Evolutionary conservation across 2,113 vertebrate genomes (phyloP).

Genomic region (Ciconia boyciana): DNA sequence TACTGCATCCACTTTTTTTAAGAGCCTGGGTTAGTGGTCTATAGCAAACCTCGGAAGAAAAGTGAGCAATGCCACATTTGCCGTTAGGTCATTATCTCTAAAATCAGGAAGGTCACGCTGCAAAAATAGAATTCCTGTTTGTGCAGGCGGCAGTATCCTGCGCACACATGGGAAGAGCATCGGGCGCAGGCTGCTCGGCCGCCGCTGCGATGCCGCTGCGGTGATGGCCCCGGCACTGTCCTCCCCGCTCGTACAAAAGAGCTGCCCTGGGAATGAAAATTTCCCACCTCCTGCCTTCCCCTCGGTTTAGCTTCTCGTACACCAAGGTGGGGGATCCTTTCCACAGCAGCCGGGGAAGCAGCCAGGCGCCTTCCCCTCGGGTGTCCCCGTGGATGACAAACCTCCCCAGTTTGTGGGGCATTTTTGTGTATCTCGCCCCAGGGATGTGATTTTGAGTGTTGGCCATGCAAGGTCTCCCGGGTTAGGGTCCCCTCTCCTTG

Average conservation of each 20-base stretch:
- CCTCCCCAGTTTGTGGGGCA: background rate
- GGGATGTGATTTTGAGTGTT: rapidly evolving
- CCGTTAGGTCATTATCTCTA: background rate
- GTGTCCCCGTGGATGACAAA: background rate
- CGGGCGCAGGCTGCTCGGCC: background rate
- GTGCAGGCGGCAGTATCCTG: background rate
- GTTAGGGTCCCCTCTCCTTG: background rate
- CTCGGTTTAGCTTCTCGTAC: background rate
- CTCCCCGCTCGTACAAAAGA: background rate
- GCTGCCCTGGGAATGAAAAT: background rate
- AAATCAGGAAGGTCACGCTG: background rate
- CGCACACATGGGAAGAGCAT: background rate
- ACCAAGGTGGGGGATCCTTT: rapidly evolving
- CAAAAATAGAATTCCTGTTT: constrained; percentile 36
- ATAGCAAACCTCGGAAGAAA: background rate
- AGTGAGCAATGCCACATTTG: background rate
- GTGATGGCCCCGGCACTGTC: background rate
- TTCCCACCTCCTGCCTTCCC: background rate
- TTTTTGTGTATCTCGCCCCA: background rate
- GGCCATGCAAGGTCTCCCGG: background rate
- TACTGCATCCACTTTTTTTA: background rate
- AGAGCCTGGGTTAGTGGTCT: background rate
- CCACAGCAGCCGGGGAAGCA: background rate
- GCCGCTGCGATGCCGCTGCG: background rate
- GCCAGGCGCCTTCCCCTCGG: background rate